A percentile compares a stretch with the other conserved stretches of the same genome.
Evolutionary conservation across 2,888 invertebrate species (phyloP).

Genomic region (Bedellia somnulentella): DNA sequence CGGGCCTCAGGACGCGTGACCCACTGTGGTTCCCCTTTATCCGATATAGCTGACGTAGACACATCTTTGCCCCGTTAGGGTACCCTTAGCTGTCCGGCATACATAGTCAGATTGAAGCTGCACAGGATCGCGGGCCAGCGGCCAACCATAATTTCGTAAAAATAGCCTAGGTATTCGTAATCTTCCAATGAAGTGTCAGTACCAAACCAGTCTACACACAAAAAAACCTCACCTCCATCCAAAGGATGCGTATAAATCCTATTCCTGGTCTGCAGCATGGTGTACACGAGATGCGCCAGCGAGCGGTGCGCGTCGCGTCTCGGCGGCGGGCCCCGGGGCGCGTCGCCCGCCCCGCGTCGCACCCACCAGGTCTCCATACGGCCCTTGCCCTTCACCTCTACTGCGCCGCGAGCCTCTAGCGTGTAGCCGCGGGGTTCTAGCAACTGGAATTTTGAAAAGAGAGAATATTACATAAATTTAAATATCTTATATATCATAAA

Average conservation of each 20-base stretch:
- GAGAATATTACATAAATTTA: too few species aligned
- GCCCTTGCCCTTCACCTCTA: conserved; percentile 94
- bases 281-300: conserved; percentile 82
- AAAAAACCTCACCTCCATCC: conserved; percentile 9
- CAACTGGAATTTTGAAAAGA: too few species aligned
- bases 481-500: too few species aligned
- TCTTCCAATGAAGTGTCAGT: too few species aligned
- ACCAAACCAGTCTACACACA: too few species aligned
- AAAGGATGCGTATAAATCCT: conserved; percentile 56
- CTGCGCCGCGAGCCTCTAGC: conserved; percentile 76
- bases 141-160: too few species aligned
- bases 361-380: conserved; percentile 96
- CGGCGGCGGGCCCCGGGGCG: conserved; percentile 50
- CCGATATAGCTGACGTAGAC: too few species aligned
- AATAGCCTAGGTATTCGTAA: too few species aligned
- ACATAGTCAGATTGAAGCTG: too few species aligned
- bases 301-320: conserved; percentile 67
- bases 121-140: too few species aligned
- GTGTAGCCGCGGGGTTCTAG: conserved; percentile 73
- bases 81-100: too few species aligned
- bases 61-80: too few species aligned
- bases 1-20: conserved; percentile 53
- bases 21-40: conserved; percentile 66
- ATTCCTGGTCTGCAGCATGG: conserved; percentile 81
- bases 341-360: conserved; percentile 63